Base-by-base conservation (phyloP, 64 coral and sea anemone species). In the Actinia equina region DNA sequence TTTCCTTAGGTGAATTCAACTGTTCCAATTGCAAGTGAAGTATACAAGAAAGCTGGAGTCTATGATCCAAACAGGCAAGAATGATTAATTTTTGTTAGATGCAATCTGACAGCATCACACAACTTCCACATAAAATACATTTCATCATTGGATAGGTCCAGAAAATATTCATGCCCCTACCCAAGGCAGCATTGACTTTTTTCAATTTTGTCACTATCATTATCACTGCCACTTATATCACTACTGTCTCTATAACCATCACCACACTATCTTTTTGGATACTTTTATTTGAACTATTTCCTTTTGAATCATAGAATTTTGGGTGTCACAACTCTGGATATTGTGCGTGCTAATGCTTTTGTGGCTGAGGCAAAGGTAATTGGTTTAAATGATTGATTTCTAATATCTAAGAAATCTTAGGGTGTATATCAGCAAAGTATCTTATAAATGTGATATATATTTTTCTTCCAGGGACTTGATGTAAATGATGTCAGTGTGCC, bases 341-440 rank as follows among this genome's bases (percentile, higher is more conserved):
- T 99, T 84, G 97, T 99, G 30, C 88, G 97, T 87, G 88, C 97
- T 80, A 92, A 99, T 74, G 90, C 93, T 86, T 99, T 99, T 95
- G 97, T 99, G 69, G 97, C 97, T 54, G 97, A 99, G 83, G 85
- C 90, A 42, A 99, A 99, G 93, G 97, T 99, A 44, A 87, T 71
- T 60, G 30, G 3, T 2, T 41, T 6, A 3, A 52, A 52, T 81
- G 9, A 49, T 49, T 15, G 15, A 79, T 45, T 79, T 60, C 15
- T 60, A 19, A 60, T 15, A 60, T 16, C 18, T 17, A 65, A 65
- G 23, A n/a, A n/a, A 5, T 65, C 19, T 65, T 23, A 57, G 6
- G 15, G 55, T 16, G 13, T 12, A 57, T 5, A 65, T n/a, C 52
- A 45, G 20, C 12, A 87, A 67, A 23, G 77, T 71, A 6, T 71